phyloP scores from a whole-genome alignment of 2,113 vertebrate species.

The Dendrocopos noguchii region DNA sequence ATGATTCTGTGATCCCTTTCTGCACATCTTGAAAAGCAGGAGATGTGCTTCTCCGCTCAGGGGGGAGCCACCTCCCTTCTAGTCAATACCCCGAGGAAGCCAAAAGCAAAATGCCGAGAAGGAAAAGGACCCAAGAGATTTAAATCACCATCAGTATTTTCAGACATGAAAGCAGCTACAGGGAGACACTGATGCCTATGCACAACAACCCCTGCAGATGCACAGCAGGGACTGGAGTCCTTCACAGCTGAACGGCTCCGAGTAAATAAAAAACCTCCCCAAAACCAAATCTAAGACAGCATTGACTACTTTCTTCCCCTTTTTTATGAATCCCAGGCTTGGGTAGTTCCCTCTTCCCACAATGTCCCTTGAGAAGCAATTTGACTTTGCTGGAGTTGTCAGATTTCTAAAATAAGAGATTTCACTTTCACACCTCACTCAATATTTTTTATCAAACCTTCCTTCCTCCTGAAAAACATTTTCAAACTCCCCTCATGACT shows the following conservation, averaged over 20 bases:
- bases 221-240: background rate
- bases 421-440: background rate
- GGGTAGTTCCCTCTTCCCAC: background rate
- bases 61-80: background rate
- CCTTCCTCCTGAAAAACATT: background rate
- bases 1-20: background rate
- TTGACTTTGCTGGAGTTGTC: background rate
- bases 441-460: background rate
- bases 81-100: background rate
- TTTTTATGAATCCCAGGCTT: background rate
- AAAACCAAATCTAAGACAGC: background rate
- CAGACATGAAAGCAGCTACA: background rate
- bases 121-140: background rate
- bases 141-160: background rate
- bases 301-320: background rate
- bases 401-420: background rate
- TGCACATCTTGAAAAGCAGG: background rate
- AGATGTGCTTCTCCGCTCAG: rapidly evolving
- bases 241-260: background rate
- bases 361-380: background rate
- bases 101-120: background rate
- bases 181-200: background rate
- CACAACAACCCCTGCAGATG: background rate
- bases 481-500: background rate
- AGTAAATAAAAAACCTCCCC: background rate